These are phyloP conservation scores for Danio kyathit DNA, from an alignment of 2,797 vertebrate species.

Conservation along the genomic window DNA sequence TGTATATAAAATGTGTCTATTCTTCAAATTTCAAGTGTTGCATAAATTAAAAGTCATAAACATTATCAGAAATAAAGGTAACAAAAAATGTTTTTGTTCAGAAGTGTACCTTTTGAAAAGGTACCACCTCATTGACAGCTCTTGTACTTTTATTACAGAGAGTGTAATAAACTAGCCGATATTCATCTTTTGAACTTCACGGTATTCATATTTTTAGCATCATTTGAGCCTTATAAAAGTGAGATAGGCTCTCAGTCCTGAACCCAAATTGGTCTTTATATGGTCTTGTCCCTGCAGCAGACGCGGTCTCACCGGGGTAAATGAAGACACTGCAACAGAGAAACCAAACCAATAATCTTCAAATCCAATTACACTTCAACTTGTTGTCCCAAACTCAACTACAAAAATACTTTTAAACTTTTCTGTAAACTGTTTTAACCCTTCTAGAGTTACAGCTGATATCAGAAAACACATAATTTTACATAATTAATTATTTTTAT, in stretches of 20 bases:
- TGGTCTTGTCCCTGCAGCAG: conserved; percentile 60
- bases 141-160: too few relatives aligned
- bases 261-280: neutral
- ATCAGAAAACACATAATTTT: too few relatives aligned
- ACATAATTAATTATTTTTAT: too few relatives aligned
- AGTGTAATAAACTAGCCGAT: too few relatives aligned
- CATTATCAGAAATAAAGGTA: too few relatives aligned
- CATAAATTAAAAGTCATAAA: too few relatives aligned
- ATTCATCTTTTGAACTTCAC: neutral
- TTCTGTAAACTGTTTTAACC: neutral
- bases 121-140: too few relatives aligned
- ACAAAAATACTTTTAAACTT: neutral
- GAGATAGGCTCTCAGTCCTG: neutral
- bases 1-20: too few relatives aligned
- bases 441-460: neutral
- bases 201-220: neutral
- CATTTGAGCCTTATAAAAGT: neutral
- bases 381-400: conserved; percentile 1
- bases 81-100: too few relatives aligned
- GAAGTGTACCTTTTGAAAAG: too few relatives aligned
- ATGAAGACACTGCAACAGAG: conserved; percentile 71
- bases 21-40: too few relatives aligned
- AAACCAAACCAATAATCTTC: conserved; percentile 76
- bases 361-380: conserved; percentile 79
- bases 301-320: conserved; percentile 73